Evolutionary conservation across 2,797 vertebrate species (phyloP).

Genomic region (Ptychobarbus kaznakovi): DNA sequence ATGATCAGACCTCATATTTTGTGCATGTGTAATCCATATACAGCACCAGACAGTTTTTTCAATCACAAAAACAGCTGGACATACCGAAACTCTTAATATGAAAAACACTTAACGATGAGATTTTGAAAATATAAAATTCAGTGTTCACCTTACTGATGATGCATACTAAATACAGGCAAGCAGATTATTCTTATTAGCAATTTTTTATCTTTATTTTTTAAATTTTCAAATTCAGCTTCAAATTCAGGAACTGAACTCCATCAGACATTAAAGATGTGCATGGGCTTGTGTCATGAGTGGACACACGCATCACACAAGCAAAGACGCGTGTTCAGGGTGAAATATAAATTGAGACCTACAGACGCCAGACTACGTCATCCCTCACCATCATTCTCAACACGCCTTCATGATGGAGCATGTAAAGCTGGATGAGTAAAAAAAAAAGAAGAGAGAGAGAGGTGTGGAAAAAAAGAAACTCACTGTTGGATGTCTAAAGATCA

Average conservation of each 20-base stretch:
- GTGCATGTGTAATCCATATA: not conserved
- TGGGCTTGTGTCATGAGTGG: not conserved
- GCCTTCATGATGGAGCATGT: not conserved
- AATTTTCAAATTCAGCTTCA: not conserved
- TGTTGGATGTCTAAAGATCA: conserved; percentile 36
- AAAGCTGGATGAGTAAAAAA: not conserved
- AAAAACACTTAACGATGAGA: not conserved
- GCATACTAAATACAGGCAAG: not conserved
- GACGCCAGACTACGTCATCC: conserved; percentile 6
- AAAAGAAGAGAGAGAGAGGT: not conserved
- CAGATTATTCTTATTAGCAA: not conserved
- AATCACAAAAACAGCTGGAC: not conserved
- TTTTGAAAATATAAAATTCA: not conserved
- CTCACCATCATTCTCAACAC: not conserved
- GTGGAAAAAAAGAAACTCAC: not conserved
- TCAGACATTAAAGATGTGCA: not conserved
- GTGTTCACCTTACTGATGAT: not conserved
- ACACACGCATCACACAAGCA: not conserved
- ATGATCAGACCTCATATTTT: not conserved
- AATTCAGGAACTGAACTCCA: not conserved
- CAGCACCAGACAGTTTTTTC: not conserved
- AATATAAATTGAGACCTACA: conserved; percentile 13
- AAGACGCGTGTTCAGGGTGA: not conserved
- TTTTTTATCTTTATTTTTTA: not conserved
- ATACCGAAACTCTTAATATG: not conserved